Evolutionary conservation across 1,140 invertebrate species (phyloP).

Genomic region (Cyrtorhinus lividipennis): DNA sequence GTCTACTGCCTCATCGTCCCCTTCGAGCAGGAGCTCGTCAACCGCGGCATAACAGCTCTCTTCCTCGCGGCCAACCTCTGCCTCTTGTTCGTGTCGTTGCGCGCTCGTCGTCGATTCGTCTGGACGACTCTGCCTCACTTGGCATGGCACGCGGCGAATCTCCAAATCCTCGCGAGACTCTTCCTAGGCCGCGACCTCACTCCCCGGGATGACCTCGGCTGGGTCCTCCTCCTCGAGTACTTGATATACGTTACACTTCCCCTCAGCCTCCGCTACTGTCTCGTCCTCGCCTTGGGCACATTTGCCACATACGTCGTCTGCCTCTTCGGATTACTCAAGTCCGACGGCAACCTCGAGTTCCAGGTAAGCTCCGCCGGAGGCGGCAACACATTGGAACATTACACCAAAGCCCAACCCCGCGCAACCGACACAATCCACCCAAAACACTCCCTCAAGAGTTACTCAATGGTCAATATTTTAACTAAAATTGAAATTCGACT

Average conservation of each 20-base stretch:
- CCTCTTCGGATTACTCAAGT: constrained; percentile 33
- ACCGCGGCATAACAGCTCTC: constrained; percentile 32
- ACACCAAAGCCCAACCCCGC: background rate
- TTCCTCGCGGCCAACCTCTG: constrained; percentile 38
- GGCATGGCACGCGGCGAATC: constrained; percentile 44
- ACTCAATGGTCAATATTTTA: too few species aligned
- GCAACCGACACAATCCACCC: too few species aligned
- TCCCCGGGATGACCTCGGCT: constrained; percentile 48
- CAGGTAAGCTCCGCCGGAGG: constrained; percentile 44
- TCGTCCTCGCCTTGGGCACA: constrained; percentile 41
- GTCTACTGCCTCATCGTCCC: constrained; percentile 43
- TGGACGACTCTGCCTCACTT: constrained; percentile 43
- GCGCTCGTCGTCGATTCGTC: constrained; percentile 30
- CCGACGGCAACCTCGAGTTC: constrained; percentile 34
- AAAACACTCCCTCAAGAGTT: too few species aligned
- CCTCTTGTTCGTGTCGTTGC: constrained; percentile 36
- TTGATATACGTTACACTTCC: constrained; percentile 73
- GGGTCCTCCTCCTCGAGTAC: constrained; percentile 67
- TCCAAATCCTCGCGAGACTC: constrained; percentile 41
- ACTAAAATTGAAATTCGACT: too few species aligned
- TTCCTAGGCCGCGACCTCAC: constrained; percentile 40
- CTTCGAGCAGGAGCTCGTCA: constrained; percentile 34
- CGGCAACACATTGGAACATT: background rate
- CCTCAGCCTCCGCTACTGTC: constrained; percentile 47
- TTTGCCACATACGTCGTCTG: constrained; percentile 42